Evolutionary conservation across 2,113 vertebrate species (phyloP), one percentile per base, ranked within the genome.

Genomic region (Corythornis vintsioides): DNA sequence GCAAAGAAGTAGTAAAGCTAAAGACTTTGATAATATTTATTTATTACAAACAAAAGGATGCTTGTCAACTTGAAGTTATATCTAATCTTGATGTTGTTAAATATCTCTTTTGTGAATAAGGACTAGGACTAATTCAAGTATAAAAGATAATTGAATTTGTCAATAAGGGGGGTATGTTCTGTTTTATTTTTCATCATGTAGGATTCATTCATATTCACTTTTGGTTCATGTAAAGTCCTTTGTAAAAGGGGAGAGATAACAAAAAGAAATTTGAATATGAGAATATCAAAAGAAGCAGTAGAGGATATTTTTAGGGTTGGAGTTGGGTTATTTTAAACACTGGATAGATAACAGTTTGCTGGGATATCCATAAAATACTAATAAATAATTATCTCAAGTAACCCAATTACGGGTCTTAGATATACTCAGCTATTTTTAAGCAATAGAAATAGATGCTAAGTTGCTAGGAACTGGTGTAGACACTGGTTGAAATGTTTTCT

Each of bases 401-500:
- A 85, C 48, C 88, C 42, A 76, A 8, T 47, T 89, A 55, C 47
- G 40, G 7, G 33, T 81, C 21, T 93, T 11, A 29, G 18, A 55
- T 85, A 78, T 85, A 43, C 33, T 72, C 71, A 25, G 4, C 14
- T 75, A 26, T 87, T 76, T 93, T 79, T 73, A 72, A 73, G 6
- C 10, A 1, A 31, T 90, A 42, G 8, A 87, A 83, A 53, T 7
- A 87, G 47, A 52, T 93, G 40, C 6, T 87, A 70, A 89, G 43
- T 26, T 85, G 15, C 63, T 76, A 87, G 64, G 64, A 89, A 48
- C 91, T 95, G 78, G 67, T 93, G 71, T 93, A 94, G 84, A 64
- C 92, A 77, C 75, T 92, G 63, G 89, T 70, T 94, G 40, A 91
- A 87, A 86, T 95, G 94, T 96, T 93, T 96, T 93, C 59, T 96